Evolutionary conservation across 2,888 invertebrate species (phyloP).

Genomic region (Lithophane ornitopus): DNA sequence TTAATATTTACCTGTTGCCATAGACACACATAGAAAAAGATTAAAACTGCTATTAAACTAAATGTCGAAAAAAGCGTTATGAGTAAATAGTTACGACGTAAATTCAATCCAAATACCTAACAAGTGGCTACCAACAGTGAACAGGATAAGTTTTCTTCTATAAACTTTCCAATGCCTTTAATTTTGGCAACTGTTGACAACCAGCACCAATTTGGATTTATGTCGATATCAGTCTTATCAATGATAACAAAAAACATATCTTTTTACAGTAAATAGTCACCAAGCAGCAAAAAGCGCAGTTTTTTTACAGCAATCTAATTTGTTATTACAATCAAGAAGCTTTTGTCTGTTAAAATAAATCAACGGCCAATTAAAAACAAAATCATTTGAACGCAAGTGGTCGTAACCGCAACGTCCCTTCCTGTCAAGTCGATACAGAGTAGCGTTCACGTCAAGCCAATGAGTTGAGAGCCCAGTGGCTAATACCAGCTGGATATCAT

Average conservation of each 20-base stretch:
- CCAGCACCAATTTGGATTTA: neutral
- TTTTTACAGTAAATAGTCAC: neutral
- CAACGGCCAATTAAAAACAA: constrained; percentile 60
- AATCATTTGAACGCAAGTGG: constrained; percentile 63
- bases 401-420: constrained; percentile 70
- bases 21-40: no score
- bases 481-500: constrained; percentile 76
- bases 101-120: neutral
- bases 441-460: constrained; percentile 73
- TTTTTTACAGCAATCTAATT: constrained; percentile 34
- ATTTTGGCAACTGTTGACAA: neutral
- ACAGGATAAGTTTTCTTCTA: neutral
- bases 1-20: no score
- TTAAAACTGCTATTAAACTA: neutral
- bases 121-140: neutral
- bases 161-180: neutral
- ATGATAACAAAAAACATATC: neutral
- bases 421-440: constrained; percentile 68
- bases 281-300: constrained; percentile 26
- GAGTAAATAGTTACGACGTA: neutral
- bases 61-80: neutral
- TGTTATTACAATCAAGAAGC: constrained; percentile 46
- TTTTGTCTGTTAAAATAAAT: constrained; percentile 56
- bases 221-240: neutral
- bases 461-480: constrained; percentile 78